Conservation (phyloP, 1,140 invertebrate genomes). For the Drosophila virilis region DNA sequence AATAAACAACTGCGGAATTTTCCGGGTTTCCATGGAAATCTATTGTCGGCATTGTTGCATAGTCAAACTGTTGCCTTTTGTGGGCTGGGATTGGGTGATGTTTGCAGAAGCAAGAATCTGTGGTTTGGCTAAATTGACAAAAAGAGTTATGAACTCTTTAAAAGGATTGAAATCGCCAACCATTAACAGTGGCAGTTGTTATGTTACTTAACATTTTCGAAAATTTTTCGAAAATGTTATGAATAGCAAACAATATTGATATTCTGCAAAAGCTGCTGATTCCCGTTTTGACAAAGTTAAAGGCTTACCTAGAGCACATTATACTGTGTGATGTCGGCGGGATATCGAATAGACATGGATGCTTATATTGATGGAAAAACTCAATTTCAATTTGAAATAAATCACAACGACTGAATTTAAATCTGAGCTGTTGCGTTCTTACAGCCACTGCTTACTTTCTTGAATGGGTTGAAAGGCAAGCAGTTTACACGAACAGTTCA, state of each 20-base stretch:
- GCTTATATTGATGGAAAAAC: no score
- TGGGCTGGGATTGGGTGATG: constrained; percentile 20
- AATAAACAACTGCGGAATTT: constrained; percentile 80
- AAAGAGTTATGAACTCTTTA: background rate
- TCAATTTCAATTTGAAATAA: no score
- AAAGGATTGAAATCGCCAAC: background rate
- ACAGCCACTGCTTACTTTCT: background rate
- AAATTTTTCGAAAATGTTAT: no score
- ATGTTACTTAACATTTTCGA: constrained; percentile 19
- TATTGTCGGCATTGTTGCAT: constrained; percentile 64
- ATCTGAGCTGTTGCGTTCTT: background rate
- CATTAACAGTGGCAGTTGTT: background rate
- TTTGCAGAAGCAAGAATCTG: background rate
- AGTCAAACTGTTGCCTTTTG: constrained; percentile 71
- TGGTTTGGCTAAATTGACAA: background rate
- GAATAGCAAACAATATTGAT: background rate
- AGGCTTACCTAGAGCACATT: no score
- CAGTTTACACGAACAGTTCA: constrained; percentile 1
- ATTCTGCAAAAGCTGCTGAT: no score
- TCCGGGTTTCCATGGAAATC: constrained; percentile 65
- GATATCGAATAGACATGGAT: no score
- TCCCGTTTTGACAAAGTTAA: no score
- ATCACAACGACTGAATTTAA: background rate
- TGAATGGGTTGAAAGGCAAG: background rate
- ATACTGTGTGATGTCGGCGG: no score